Conservation (phyloP, 2,113 vertebrate genomes). For the Rhabdomys dilectus region DNA sequence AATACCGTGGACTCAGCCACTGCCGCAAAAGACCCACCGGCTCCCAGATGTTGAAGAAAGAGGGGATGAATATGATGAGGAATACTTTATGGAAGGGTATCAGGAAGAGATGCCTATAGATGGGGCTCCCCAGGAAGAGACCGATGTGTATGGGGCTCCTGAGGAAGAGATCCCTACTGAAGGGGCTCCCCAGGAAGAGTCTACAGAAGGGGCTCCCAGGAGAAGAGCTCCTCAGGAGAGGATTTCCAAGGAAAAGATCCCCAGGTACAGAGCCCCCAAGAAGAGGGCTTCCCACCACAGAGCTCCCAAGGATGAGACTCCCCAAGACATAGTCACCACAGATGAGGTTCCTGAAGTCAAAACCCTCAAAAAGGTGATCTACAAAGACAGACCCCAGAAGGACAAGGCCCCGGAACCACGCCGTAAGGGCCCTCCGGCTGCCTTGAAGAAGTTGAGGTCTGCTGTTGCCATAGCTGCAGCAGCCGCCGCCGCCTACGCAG, state of each 20-base stretch:
- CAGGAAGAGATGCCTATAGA: neutral
- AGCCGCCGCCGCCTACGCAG: accelerated
- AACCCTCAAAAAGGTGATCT: neutral
- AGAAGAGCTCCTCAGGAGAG: neutral
- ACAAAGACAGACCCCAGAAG: neutral
- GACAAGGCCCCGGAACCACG: accelerated
- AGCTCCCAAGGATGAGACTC: neutral
- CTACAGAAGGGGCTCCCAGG: too few relatives aligned
- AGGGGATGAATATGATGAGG: neutral
- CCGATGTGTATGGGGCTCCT: neutral
- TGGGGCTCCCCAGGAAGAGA: neutral
- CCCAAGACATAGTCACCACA: neutral
- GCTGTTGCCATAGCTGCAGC: accelerated
- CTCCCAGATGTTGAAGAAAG: neutral
- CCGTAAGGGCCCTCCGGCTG: accelerated
- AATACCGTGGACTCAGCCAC: neutral
- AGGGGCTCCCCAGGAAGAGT: neutral
- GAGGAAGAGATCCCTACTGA: neutral
- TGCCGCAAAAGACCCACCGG: accelerated
- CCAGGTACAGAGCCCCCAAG: neutral
- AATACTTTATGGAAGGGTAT: accelerated
- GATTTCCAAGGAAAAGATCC: neutral
- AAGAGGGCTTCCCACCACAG: neutral
- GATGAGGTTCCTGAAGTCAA: neutral
- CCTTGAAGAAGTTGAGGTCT: neutral